These are phyloP conservation scores for Prunella himalayana DNA, from an alignment of 2,113 vertebrate genomes.

Conservation along the genomic window DNA sequence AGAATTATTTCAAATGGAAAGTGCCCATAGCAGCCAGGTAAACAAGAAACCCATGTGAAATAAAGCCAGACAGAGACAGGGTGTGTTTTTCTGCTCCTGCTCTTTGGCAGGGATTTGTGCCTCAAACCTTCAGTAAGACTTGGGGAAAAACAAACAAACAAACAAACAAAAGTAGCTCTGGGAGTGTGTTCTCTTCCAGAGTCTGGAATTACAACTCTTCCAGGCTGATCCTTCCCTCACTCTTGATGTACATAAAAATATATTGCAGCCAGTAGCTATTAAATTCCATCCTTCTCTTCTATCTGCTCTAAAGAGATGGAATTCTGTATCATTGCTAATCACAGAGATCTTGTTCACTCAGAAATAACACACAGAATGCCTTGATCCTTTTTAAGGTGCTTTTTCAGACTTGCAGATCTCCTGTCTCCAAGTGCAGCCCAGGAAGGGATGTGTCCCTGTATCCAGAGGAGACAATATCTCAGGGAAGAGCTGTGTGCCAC, in stretches of 20 bases:
- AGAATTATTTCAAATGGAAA: constrained; percentile 44
- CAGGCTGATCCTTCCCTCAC: neutral
- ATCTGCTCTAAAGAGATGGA: neutral
- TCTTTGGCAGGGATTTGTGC: neutral
- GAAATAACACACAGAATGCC: neutral
- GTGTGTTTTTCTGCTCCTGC: neutral
- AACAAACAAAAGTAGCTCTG: neutral
- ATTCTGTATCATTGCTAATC: neutral
- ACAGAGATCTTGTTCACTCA: neutral
- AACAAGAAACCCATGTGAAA: constrained; percentile 46
- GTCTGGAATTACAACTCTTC: neutral
- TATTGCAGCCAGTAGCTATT: neutral
- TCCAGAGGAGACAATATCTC: neutral
- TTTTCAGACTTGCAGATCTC: neutral
- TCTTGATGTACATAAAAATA: neutral
- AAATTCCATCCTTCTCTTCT: neutral
- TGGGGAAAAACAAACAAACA: neutral
- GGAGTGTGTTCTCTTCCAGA: neutral
- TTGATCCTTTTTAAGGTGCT: neutral
- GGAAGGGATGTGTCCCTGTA: neutral
- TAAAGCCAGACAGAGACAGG: neutral
- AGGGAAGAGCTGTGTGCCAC: neutral
- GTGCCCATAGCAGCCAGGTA: constrained; percentile 44
- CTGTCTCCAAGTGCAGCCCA: neutral
- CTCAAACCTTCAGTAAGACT: neutral